phyloP scores from a whole-genome alignment of 2,888 invertebrate genomes.

The Agriotes lineatus region DNA sequence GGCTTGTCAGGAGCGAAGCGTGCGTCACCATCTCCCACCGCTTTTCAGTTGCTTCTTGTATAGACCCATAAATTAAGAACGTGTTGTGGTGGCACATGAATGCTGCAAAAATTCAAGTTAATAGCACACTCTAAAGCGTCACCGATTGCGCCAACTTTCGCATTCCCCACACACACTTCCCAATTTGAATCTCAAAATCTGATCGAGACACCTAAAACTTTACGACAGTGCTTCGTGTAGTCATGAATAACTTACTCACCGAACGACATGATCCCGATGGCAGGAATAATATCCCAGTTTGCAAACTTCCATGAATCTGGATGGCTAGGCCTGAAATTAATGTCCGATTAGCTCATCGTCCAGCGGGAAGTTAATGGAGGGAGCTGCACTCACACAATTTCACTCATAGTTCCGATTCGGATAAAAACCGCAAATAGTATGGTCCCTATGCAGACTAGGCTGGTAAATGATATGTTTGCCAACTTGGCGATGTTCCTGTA shows the following conservation, averaged over 20 bases:
- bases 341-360: background rate
- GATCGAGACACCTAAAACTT: no score
- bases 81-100: slow-evolving; percentile 94
- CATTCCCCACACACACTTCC: no score
- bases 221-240: no score
- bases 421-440: slow-evolving; percentile 77
- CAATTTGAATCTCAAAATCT: no score
- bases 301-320: slow-evolving; percentile 79
- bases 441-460: slow-evolving; percentile 79
- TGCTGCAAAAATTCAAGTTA: slow-evolving; percentile 67
- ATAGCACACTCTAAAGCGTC: background rate
- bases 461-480: slow-evolving; percentile 77
- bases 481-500: slow-evolving; percentile 81
- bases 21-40: slow-evolving; percentile 88
- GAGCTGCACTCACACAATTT: slow-evolving; percentile 73
- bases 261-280: slow-evolving; percentile 88
- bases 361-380: background rate
- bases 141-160: background rate
- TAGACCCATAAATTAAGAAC: slow-evolving; percentile 85
- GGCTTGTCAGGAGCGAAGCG: slow-evolving; percentile 80
- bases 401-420: slow-evolving; percentile 71
- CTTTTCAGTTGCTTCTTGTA: slow-evolving; percentile 79
- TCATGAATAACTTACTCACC: no score
- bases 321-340: slow-evolving; percentile 71
- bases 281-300: slow-evolving; percentile 79